Evolutionary conservation across 2,113 vertebrate genomes (phyloP), one percentile per base, ranked within the genome.

Genomic region (Coracopsis vasa): DNA sequence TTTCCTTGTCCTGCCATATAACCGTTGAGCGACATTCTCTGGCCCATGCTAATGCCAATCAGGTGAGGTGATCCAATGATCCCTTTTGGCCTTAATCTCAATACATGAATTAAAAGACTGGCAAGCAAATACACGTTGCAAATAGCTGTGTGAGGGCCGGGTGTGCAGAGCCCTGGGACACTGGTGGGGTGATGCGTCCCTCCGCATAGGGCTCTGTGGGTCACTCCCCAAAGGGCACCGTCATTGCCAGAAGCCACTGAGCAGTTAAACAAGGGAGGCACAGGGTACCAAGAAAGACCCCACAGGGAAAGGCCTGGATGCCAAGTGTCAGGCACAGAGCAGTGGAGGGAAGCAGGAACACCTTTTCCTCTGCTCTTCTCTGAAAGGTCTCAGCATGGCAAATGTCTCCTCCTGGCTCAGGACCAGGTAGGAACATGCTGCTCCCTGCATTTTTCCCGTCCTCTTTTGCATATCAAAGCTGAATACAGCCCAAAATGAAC

Each of bases 191-290:
- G 54, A 33, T 24, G 54, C 17, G 71, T 92, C 60, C 28, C 8
- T 71, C 28, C 1, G 0, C 60, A 41, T n/a, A 27, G 45, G 41
- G 33, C 65, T 69, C 7, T 0, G 48, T 0, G 0, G 33, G 11
- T 37, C 1, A 0, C 10, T 33, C 37, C 86, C 33, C 77, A 70
- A 17, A 37, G n/a, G 29, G 16, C 31, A 31, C 31, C 39, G 3
- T 84, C 84, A 50, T 82, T 86, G 93, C 90, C 92, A 95, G 96
- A 96, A 90, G 71, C 81, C 88, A 77, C 51, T 79, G 90, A 96
- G 91, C 80, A 80, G 35, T 89, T 69, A 75, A 97, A 87, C 24
- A 88, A 81, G 44, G 92, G 88, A 97, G 88, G 86, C 94, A 89
- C 82, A 44, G 50, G 45, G 80, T 83, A 41, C 44, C 18, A 58